Percentiles rank a stretch among this genome's conserved stretches.
Conservation (phyloP, 2,888 invertebrate species). For the Cataglyphis livida region DNA sequence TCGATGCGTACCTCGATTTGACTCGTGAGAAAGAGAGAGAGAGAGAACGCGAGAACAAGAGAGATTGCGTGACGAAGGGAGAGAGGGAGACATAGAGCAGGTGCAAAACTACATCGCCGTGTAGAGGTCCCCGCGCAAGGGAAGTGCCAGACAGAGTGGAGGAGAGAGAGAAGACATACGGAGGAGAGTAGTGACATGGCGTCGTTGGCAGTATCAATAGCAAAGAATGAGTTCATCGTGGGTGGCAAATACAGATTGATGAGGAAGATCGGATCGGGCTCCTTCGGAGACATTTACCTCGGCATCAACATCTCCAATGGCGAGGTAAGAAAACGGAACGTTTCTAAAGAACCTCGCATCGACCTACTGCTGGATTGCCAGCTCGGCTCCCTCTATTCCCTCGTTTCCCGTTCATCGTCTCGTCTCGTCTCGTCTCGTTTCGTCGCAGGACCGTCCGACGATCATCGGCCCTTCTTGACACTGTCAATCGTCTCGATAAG, state of each 20-base stretch:
- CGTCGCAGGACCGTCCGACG: too few species aligned
- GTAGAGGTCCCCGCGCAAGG: conserved; percentile 32
- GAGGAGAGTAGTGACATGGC: conserved; percentile 70
- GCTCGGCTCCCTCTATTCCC: conserved; percentile 15
- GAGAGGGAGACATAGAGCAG: conserved; percentile 17
- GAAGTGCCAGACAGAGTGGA: conserved; percentile 25
- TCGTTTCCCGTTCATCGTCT: conserved; percentile 19
- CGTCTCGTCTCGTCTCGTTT: background rate
- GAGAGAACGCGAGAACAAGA: background rate
- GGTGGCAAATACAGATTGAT: conserved; percentile 97
- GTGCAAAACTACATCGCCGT: conserved; percentile 41
- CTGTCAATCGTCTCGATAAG: background rate
- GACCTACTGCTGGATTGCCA: conserved; percentile 38
- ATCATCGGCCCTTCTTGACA: background rate
- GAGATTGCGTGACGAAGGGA: background rate
- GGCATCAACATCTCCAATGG: conserved; percentile 96
- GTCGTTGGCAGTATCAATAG: conserved; percentile 71
- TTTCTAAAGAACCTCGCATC: conserved; percentile 16
- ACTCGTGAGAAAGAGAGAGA: conserved; percentile 3
- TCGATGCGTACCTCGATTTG: conserved; percentile 24
- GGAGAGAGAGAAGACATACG: conserved; percentile 39
- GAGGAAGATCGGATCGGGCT: conserved; percentile 99
- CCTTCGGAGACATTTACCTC: conserved; percentile 99
- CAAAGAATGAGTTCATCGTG: conserved; percentile 92
- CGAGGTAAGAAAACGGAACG: conserved; percentile 88